Percentiles rank a stretch among this genome's conserved stretches.
These are phyloP conservation scores for Enteromius thamalakanensis DNA, from an alignment of 2,797 vertebrate genomes.

Conservation along the genomic window DNA sequence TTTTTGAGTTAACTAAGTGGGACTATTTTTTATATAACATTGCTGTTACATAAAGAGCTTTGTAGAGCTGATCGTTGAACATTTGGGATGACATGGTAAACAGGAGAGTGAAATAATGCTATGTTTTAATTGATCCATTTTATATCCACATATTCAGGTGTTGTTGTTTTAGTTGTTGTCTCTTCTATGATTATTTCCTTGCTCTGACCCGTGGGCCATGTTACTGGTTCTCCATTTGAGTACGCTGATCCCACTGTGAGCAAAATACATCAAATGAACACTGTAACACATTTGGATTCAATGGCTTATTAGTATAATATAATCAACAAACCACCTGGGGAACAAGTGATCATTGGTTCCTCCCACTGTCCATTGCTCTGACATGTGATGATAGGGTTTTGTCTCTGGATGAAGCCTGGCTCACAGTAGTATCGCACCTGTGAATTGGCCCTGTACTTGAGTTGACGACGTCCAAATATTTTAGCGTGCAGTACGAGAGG, in stretches of 20 bases:
- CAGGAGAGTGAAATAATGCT: conserved; percentile 18
- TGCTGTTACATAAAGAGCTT: conserved; percentile 27
- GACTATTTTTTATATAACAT: conserved; percentile 24
- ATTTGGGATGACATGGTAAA: conserved; percentile 1
- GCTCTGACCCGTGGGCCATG: conserved; percentile 52
- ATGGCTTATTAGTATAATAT: background rate
- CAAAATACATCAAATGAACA: conserved; percentile 32
- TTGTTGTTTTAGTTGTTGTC: conserved; percentile 62
- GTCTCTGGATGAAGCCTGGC: conserved; percentile 81
- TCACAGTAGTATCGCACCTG: conserved; percentile 84
- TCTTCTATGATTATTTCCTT: conserved; percentile 61
- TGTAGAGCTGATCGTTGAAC: conserved; percentile 13
- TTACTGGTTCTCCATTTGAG: conserved; percentile 54
- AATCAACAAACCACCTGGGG: conserved; percentile 65
- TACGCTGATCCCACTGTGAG: conserved; percentile 46
- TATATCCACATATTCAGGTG: conserved; percentile 68
- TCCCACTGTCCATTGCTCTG: conserved; percentile 86
- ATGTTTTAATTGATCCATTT: conserved; percentile 66
- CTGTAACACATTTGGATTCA: background rate
- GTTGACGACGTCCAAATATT: conserved; percentile 80
- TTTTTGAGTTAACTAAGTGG: background rate
- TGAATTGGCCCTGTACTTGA: conserved; percentile 81
- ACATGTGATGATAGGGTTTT: conserved; percentile 85
- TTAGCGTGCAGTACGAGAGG: conserved; percentile 78
- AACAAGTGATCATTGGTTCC: conserved; percentile 81